Conservation (phyloP, 2,888 invertebrate species). For the Tetheella fluctuosa region DNA sequence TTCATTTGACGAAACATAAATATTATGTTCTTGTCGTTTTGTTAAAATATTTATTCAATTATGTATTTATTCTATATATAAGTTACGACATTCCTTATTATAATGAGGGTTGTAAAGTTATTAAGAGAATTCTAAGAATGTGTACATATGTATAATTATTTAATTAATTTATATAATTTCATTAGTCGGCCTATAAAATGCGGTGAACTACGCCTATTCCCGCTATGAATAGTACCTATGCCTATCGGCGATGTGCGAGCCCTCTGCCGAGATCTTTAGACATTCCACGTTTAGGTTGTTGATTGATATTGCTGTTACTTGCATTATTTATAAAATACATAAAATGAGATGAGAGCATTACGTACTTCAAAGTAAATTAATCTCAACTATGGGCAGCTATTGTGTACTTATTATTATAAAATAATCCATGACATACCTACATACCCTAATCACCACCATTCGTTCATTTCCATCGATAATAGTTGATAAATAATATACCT, state of each 20-base stretch:
- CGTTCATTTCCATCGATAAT: conserved; percentile 32
- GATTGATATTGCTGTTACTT: conserved; percentile 27
- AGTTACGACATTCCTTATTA: conserved; percentile 73
- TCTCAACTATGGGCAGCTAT: conserved; percentile 76
- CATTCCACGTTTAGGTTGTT: conserved; percentile 24
- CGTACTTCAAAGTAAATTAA: conserved; percentile 51
- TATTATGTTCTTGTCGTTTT: conserved; percentile 63
- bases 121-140: conserved; percentile 63
- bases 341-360: conserved; percentile 46
- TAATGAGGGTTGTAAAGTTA: conserved; percentile 73
- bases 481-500: conserved; percentile 36
- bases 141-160: conserved; percentile 71
- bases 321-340: conserved; percentile 40
- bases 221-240: conserved; percentile 10
- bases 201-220: conserved; percentile 48
- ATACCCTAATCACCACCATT: conserved; percentile 29
- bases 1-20: conserved; percentile 73
- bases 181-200: conserved; percentile 69
- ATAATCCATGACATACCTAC: conserved; percentile 11
- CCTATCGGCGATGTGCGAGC: background rate
- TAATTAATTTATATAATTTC: conserved; percentile 60
- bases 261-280: conserved; percentile 1
- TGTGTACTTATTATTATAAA: conserved; percentile 48
- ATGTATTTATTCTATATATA: conserved; percentile 61
- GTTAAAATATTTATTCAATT: conserved; percentile 69